Base-by-base conservation (phyloP, 2,888 invertebrate genomes). In the Drosophila anomalata region DNA sequence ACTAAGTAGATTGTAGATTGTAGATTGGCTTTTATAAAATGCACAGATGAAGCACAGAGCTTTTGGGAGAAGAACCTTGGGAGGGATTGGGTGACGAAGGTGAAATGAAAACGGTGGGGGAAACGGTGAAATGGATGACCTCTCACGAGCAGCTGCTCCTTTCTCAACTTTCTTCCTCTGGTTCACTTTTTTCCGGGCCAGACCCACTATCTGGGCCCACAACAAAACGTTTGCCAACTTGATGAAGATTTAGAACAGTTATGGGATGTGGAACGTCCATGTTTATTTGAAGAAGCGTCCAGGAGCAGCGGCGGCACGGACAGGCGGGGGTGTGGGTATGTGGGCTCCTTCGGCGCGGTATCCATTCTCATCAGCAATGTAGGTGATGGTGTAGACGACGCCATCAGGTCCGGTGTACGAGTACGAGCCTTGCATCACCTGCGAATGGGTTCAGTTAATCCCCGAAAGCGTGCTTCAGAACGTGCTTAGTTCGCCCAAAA, bases 331-430 rank as follows among this genome's bases (percentile, higher is more conserved):
- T 39, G 92, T 92, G 42, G 92, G 92, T 65, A 93, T 91, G 62
- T 92, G 92, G 0, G 92, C 92, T 44, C 92, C 92, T 74, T 92
- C 92, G 29, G 93, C 92, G 54, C 93, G 90, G 84, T 90, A 92
- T 31, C 93, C 93, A 72, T 93, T 92, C 81, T 93, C 92, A 78
- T 92, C 92, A 42, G 93, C 92, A 55, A 92, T 90, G 73, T 93
- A 93, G 58, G 89, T 93, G 54, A 94, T 92, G 52, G 93, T 93
- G 69, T 93, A 93, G 36, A 92, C 90, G 11, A 93, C 91, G 59
- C 94, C 94, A 83, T 94, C 94, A 12, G 94, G 93, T 29, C 93
- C 93, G n/a, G 93, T 93, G 86, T 94, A 94, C 0, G 93, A 92
- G 76, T 93, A 94, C 0, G 93, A 93, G 24, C 94, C 94, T 89